Percentiles rank a stretch among this genome's conserved stretches.
Conservation (phyloP, 2,113 vertebrate genomes). For the Anarhynchus alexandrinus region DNA sequence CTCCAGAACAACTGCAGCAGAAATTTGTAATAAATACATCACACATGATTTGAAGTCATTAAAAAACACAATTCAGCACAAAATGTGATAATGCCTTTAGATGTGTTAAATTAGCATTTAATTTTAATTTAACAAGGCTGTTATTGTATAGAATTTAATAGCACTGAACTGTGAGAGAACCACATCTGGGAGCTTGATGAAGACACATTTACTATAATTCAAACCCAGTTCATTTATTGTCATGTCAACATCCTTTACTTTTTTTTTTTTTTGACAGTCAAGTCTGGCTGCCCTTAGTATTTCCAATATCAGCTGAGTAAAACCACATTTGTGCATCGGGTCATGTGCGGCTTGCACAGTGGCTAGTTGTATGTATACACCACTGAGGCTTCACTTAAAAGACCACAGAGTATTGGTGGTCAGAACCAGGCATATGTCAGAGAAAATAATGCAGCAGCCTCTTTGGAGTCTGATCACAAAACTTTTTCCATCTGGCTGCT, state of each 20-base stretch:
- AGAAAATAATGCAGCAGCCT: not conserved
- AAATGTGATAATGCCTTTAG: constrained; percentile 28
- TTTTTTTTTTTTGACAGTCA: not conserved
- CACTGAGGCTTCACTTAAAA: not conserved
- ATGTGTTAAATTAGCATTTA: constrained; percentile 45
- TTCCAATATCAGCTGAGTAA: not conserved
- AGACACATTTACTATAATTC: not conserved
- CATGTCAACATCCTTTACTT: not conserved
- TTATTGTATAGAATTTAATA: constrained; percentile 8
- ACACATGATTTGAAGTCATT: constrained; percentile 10
- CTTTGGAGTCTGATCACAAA: not conserved
- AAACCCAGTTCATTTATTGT: not conserved
- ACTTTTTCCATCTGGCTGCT: not conserved
- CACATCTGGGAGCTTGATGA: not conserved
- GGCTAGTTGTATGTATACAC: not conserved
- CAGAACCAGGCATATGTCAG: not conserved
- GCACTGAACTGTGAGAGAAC: not conserved
- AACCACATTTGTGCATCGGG: not conserved
- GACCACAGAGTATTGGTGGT: not conserved
- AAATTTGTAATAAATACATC: constrained; percentile 12
- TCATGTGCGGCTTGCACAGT: not conserved
- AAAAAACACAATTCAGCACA: not conserved
- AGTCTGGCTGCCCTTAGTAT: not conserved
- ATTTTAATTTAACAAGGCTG: constrained; percentile 52
- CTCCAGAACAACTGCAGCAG: not conserved